phyloP scores from a whole-genome alignment of 2,888 invertebrate species.

The Synanthedon formicaeformis region DNA sequence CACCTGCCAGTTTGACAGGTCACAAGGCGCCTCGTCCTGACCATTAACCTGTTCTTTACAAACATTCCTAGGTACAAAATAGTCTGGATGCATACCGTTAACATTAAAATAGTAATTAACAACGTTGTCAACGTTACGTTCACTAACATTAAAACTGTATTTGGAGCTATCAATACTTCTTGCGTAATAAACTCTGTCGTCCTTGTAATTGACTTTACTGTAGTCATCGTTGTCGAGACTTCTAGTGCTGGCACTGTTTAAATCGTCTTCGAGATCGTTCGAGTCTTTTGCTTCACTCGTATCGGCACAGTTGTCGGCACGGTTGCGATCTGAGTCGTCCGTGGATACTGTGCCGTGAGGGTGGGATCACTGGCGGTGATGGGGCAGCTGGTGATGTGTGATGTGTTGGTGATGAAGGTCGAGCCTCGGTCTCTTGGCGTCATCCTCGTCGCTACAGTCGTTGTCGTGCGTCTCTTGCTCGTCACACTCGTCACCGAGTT shows the following conservation, averaged over 20 bases:
- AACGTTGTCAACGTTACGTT: slow-evolving; percentile 4
- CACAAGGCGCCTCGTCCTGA: slow-evolving; percentile 31
- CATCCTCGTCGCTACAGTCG: slow-evolving; percentile 73
- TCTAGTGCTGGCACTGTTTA: slow-evolving; percentile 16
- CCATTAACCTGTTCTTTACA: slow-evolving; percentile 20
- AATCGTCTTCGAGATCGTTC: slow-evolving; percentile 15
- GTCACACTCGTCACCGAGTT: slow-evolving; percentile 80
- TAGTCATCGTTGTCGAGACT: slow-evolving; percentile 13
- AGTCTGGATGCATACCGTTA: slow-evolving; percentile 20
- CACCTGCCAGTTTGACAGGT: slow-evolving; percentile 53
- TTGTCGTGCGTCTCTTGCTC: slow-evolving; percentile 76
- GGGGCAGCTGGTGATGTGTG: slow-evolving; percentile 40
- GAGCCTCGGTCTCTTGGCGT: slow-evolving; percentile 76
- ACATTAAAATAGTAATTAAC: slow-evolving; percentile 12
- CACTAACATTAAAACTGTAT: slow-evolving; percentile 2
- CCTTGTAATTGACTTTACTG: slow-evolving; percentile 8
- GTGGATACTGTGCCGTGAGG: slow-evolving; percentile 26
- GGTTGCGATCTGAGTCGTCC: slow-evolving; percentile 11
- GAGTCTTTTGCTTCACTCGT: slow-evolving; percentile 18
- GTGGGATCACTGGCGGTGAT: slow-evolving; percentile 56
- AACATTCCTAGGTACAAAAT: slow-evolving; percentile 18
- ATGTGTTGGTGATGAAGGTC: slow-evolving; percentile 71
- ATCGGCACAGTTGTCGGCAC: slow-evolving; percentile 15
- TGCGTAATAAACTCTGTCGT: slow-evolving; percentile 11
- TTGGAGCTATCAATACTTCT: slow-evolving; percentile 6